A percentile compares a stretch with the other conserved stretches of the same genome.
These are phyloP conservation scores for Siderastrea siderea DNA, from an alignment of 92 coral and sea anemone genomes.

Conservation along the genomic window DNA sequence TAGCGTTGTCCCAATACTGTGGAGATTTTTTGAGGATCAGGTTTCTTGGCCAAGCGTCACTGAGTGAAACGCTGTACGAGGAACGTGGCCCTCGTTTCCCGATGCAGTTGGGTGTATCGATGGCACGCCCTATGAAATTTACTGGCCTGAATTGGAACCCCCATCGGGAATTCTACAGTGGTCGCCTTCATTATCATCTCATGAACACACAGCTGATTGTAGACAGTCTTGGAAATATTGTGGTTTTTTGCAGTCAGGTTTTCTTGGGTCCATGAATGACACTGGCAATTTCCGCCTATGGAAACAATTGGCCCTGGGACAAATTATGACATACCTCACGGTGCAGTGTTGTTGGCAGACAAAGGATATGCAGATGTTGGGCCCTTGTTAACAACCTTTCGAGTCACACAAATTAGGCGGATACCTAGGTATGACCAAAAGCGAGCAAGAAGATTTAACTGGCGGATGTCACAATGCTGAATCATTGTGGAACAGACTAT, in stretches of 20 bases:
- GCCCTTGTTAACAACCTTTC: too few relatives aligned
- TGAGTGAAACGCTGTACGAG: slow-evolving; percentile 56
- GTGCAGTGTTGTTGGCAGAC: slow-evolving; percentile 3
- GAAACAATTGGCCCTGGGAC: slow-evolving; percentile 45
- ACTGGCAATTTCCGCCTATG: slow-evolving; percentile 49
- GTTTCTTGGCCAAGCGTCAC: slow-evolving; percentile 59
- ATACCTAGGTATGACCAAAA: too few relatives aligned
- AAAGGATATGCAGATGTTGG: too few relatives aligned
- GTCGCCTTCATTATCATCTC: slow-evolving; percentile 58
- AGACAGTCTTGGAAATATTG: slow-evolving; percentile 49
- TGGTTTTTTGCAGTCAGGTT: slow-evolving; percentile 33
- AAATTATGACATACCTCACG: slow-evolving; percentile 5
- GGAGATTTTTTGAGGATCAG: slow-evolving; percentile 46
- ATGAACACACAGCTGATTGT: slow-evolving; percentile 59
- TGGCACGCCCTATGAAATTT: slow-evolving; percentile 64
- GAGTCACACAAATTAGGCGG: too few relatives aligned
- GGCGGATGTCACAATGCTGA: too few relatives aligned
- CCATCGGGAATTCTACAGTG: slow-evolving; percentile 55
- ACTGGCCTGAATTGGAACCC: slow-evolving; percentile 62
- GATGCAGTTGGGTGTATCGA: slow-evolving; percentile 54
- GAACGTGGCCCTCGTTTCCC: slow-evolving; percentile 43
- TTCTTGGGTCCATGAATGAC: slow-evolving; percentile 59
- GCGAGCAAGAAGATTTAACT: not conserved
- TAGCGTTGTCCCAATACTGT: slow-evolving; percentile 49
- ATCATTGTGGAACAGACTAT: not conserved